These are phyloP conservation scores for Echinops telfairi DNA, from an alignment of 2,113 vertebrate genomes.

Conservation along the genomic window DNA sequence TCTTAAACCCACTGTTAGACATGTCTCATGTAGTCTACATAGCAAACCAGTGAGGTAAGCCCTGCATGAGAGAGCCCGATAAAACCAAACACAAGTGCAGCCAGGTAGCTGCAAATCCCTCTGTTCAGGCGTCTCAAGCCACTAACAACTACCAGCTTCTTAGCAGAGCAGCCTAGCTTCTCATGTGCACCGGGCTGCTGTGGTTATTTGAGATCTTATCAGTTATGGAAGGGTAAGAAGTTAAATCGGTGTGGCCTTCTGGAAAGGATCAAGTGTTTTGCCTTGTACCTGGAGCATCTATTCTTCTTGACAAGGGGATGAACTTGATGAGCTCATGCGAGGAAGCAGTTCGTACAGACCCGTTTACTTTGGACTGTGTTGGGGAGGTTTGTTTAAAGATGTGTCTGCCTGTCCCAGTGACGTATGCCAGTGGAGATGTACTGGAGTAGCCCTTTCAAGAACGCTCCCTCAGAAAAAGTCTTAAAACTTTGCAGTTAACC, in stretches of 20 bases:
- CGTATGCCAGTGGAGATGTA: slow-evolving; percentile 50
- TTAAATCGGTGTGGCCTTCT: slow-evolving; percentile 63
- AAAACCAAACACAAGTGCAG: slow-evolving; percentile 2
- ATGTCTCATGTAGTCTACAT: neutral
- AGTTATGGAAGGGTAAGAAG: slow-evolving; percentile 65
- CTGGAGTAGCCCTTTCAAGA: slow-evolving; percentile 57
- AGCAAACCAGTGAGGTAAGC: slow-evolving; percentile 53
- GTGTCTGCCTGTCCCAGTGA: slow-evolving; percentile 76
- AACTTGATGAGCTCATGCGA: slow-evolving; percentile 66
- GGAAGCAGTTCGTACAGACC: slow-evolving; percentile 63
- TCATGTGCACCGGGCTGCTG: neutral
- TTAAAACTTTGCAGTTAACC: slow-evolving; percentile 43
- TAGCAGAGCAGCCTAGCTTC: slow-evolving; percentile 3
- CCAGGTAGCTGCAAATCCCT: slow-evolving; percentile 23
- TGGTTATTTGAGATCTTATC: slow-evolving; percentile 73
- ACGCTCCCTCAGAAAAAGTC: neutral
- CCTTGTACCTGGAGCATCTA: slow-evolving; percentile 57
- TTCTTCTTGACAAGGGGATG: slow-evolving; percentile 69
- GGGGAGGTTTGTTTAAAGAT: slow-evolving; percentile 75
- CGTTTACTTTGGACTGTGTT: slow-evolving; percentile 69
- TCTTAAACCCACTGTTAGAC: neutral
- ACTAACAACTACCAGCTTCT: slow-evolving; percentile 44
- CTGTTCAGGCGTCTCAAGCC: neutral
- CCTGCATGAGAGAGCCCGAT: neutral
- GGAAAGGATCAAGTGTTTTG: slow-evolving; percentile 73